Evolutionary conservation across 1,140 invertebrate genomes (phyloP).

Genomic region (Linepithema humile): DNA sequence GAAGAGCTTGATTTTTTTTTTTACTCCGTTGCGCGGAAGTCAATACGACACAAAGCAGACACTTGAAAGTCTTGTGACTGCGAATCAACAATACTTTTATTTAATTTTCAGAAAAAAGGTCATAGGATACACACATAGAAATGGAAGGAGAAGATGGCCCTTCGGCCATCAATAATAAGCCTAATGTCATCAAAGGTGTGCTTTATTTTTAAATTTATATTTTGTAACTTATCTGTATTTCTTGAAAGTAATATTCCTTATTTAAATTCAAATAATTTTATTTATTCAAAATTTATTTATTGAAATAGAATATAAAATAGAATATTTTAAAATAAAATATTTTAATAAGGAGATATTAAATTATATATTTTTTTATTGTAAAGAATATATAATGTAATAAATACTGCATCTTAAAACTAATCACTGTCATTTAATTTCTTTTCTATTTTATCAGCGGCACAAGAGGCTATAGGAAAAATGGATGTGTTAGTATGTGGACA

Average conservation of each 20-base stretch:
- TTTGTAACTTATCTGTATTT: no score
- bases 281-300: neutral
- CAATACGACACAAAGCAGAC: no score
- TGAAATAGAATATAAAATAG: neutral
- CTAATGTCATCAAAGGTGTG: slow-evolving; percentile 87
- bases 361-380: neutral
- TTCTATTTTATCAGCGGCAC: slow-evolving; percentile 85
- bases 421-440: neutral
- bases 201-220: neutral
- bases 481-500: slow-evolving; percentile 92
- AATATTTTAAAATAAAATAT: no score
- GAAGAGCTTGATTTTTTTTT: no score
- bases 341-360: no score
- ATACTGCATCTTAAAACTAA: no score
- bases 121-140: slow-evolving; percentile 48
- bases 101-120: slow-evolving; percentile 55
- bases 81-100: no score
- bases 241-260: no score
- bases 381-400: neutral
- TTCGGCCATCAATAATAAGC: slow-evolving; percentile 88
- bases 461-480: slow-evolving; percentile 89
- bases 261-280: neutral
- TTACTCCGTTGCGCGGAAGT: no score
- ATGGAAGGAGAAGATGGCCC: slow-evolving; percentile 85
- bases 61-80: no score